phyloP scores from a whole-genome alignment of 2,888 invertebrate genomes.

The Empis livida region DNA sequence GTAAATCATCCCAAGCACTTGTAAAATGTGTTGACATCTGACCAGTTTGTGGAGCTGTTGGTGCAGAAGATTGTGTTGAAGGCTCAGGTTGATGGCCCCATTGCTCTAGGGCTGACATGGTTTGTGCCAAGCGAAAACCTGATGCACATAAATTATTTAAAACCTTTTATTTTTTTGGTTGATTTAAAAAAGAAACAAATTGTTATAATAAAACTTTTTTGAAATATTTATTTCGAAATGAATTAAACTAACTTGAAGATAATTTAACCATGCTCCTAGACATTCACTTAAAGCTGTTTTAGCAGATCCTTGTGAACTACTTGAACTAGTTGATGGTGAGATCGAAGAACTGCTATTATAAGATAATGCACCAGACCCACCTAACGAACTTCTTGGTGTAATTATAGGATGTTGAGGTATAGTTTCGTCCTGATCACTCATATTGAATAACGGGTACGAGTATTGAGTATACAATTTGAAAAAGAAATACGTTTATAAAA shows the following conservation, averaged over 20 bases:
- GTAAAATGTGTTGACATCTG: constrained; percentile 30
- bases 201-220: too few relatives aligned
- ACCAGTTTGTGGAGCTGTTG: background rate
- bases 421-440: constrained; percentile 20
- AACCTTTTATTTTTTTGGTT: constrained; percentile 34
- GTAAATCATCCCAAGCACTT: constrained; percentile 52
- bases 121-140: constrained; percentile 48
- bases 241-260: constrained; percentile 19
- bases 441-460: constrained; percentile 2
- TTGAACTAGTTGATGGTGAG: constrained; percentile 22
- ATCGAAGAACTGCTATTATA: constrained; percentile 18
- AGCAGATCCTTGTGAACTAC: constrained; percentile 20
- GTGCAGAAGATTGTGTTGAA: background rate
- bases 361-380: constrained; percentile 17
- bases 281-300: constrained; percentile 25
- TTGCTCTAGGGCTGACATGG: constrained; percentile 42
- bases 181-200: too few relatives aligned
- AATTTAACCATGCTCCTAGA: constrained; percentile 25
- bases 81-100: constrained; percentile 20
- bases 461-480: too few relatives aligned
- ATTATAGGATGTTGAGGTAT: constrained; percentile 14
- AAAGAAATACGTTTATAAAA: too few relatives aligned
- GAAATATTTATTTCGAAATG: too few relatives aligned
- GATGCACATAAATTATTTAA: constrained; percentile 50
- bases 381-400: constrained; percentile 15